These are phyloP conservation scores for Parus major DNA, from an alignment of 2,113 vertebrate species.

Conservation along the genomic window DNA sequence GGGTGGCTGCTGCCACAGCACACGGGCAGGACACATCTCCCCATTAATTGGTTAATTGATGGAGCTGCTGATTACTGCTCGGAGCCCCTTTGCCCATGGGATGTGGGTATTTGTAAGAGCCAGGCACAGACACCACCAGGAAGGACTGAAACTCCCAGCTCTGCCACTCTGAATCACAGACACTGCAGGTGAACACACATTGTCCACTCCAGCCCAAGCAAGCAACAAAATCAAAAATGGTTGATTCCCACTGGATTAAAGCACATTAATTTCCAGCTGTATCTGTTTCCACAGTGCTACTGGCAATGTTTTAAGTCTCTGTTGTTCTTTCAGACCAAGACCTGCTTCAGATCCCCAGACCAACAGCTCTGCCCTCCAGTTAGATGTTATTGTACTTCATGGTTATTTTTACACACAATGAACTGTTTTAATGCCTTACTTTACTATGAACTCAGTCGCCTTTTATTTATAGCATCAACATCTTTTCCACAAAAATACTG, in stretches of 20 bases:
- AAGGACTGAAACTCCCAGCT: background rate
- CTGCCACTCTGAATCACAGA: background rate
- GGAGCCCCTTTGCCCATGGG: background rate
- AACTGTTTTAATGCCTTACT: background rate
- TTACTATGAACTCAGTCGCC: background rate
- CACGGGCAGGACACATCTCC: background rate
- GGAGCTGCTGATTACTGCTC: background rate
- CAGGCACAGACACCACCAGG: fast-evolving
- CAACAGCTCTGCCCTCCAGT: background rate
- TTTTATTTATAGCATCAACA: background rate
- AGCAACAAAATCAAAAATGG: background rate
- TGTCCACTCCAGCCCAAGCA: background rate
- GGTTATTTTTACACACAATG: background rate
- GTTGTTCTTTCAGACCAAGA: background rate
- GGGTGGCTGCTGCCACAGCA: background rate
- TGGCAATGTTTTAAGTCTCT: background rate
- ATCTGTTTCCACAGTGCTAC: background rate
- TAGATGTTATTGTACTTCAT: background rate
- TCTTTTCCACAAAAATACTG: background rate
- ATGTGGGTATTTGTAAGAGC: fast-evolving
- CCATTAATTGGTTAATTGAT: fast-evolving
- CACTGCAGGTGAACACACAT: background rate
- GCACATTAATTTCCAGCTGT: background rate
- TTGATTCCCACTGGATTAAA: background rate
- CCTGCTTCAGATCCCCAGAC: background rate